Evolutionary conservation across 1,140 invertebrate species (phyloP).

Genomic region (Lasioglossum albipes): DNA sequence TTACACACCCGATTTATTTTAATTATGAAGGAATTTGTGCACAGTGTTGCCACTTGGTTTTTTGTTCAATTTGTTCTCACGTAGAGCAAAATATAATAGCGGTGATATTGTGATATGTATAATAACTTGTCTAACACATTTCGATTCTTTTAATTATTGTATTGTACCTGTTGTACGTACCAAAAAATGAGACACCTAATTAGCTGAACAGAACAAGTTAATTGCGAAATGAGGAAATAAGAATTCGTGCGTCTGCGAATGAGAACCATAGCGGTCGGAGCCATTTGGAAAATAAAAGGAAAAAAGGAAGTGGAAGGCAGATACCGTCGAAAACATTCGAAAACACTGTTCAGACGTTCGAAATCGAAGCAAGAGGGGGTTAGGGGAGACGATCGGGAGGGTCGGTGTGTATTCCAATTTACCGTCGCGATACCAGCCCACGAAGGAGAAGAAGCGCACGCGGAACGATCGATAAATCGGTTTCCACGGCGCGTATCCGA

Average conservation of each 20-base stretch:
- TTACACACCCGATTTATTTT: too few species aligned
- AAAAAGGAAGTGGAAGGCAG: background rate
- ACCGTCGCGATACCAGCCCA: slow-evolving; percentile 11
- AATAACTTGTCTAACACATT: too few species aligned
- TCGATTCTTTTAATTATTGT: too few species aligned
- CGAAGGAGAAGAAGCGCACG: slow-evolving; percentile 31
- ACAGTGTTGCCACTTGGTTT: too few species aligned
- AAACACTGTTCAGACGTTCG: background rate
- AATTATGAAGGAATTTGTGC: too few species aligned
- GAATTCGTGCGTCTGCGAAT: background rate
- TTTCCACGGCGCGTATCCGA: slow-evolving; percentile 67
- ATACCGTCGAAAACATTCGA: slow-evolving; percentile 4
- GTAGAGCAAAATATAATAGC: too few species aligned
- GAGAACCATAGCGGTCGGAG: background rate
- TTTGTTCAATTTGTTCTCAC: too few species aligned
- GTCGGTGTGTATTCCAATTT: slow-evolving; percentile 52
- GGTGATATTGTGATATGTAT: too few species aligned
- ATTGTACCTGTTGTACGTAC: too few species aligned
- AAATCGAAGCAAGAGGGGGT: background rate
- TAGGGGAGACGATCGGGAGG: background rate
- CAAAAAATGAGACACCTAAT: too few species aligned
- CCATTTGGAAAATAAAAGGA: background rate
- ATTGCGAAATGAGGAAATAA: background rate
- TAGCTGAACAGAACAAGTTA: too few species aligned
- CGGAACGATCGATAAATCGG: slow-evolving; percentile 71